These are phyloP conservation scores for Chymomyza fuscimana DNA, from an alignment of 2,888 invertebrate species.

Conservation along the genomic window DNA sequence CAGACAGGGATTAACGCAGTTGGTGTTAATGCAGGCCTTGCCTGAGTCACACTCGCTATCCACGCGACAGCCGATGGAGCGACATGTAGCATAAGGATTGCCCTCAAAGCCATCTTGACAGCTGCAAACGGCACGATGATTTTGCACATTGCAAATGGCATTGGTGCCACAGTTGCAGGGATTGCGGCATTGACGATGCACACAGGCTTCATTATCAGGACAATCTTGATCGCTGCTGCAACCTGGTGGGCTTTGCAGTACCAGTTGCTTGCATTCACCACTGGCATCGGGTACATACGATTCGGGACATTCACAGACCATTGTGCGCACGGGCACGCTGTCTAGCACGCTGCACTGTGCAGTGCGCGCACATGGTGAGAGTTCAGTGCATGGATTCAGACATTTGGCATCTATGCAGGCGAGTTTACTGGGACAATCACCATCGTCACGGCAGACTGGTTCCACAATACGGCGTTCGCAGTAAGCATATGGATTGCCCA, in stretches of 20 bases:
- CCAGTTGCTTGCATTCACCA: slow-evolving; percentile 88
- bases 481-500: slow-evolving; percentile 89
- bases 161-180: slow-evolving; percentile 94
- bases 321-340: slow-evolving; percentile 91
- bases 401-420: slow-evolving; percentile 90
- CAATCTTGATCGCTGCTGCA: slow-evolving; percentile 91
- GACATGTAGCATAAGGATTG: slow-evolving; percentile 90
- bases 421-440: slow-evolving; percentile 89
- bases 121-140: slow-evolving; percentile 92
- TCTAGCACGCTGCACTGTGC: slow-evolving; percentile 91
- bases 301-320: slow-evolving; percentile 93
- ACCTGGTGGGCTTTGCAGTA: slow-evolving; percentile 86
- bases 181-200: slow-evolving; percentile 91
- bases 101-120: slow-evolving; percentile 92
- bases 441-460: slow-evolving; percentile 88
- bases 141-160: slow-evolving; percentile 89
- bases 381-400: slow-evolving; percentile 87
- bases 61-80: slow-evolving; percentile 89
- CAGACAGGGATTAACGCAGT: slow-evolving; percentile 92
- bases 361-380: slow-evolving; percentile 88
- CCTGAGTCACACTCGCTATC: slow-evolving; percentile 91
- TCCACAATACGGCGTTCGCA: slow-evolving; percentile 83
- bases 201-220: slow-evolving; percentile 88
- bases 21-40: slow-evolving; percentile 91
- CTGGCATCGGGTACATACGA: slow-evolving; percentile 90